Base-by-base conservation (phyloP, 2,888 invertebrate genomes). In the Metacarcinus magister region DNA sequence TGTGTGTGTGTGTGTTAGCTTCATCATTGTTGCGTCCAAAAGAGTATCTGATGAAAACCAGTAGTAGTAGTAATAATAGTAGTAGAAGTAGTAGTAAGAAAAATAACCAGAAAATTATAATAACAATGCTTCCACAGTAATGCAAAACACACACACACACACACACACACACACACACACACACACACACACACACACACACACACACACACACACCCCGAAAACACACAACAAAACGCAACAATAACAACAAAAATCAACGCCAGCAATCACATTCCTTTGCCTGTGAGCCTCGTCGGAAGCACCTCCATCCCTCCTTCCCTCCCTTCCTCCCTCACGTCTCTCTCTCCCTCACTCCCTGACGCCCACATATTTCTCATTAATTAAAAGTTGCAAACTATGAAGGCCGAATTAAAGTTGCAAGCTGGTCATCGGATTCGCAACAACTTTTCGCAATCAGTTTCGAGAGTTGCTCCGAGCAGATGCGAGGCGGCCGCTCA, bases 301-400 rank as follows among this genome's bases (percentile, higher is more conserved):
- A 28, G 10, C 82, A 82, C 82, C 82, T 82, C 82, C 32, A 0
- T 32, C 82, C 32, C 82, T 82, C 82, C 28, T 92, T 28, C 28
- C 92, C 48, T 48, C 48, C 19, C 54, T 28, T 13, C 43, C 48
- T 92, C 92, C 28, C 92, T 92, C 54, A 23, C 92, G 5, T 82
- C 82, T 82, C 82, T 82, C 82, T 82, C 82, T 4, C 32, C 32
- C 82, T 82, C 82, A 13, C 82, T 82, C 82, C 67, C 67, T 67
- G n/a, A 67, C 67, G 67, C 67, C 67, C 67, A 67, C 67, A 67
- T 67, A 67, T 67, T 67, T 67, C 67, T 67, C 67, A 67, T 67
- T 67, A 67, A 67, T 67, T 67, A 67, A 67, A 67, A 67, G 67
- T 67, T 67, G 67, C 67, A 67, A 67, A 67, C 67, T 67, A 67